A percentile compares a stretch with the other conserved stretches of the same genome.
phyloP scores from a whole-genome alignment of 2,888 invertebrate genomes.

The Bruchidius siliquastri region DNA sequence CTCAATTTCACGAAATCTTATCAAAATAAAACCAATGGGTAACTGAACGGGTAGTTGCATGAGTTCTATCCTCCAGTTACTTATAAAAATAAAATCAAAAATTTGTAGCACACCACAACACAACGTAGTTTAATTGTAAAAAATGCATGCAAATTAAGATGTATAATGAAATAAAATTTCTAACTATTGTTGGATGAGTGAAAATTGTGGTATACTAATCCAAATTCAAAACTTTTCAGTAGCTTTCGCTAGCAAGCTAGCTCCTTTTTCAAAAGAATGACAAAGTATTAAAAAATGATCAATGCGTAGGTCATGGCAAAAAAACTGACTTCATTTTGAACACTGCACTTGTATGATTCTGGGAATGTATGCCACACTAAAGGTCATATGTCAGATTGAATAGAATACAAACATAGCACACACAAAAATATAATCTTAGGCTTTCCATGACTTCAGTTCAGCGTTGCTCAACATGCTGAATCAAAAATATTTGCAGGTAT shows the following conservation, averaged over 20 bases:
- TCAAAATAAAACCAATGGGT: too few relatives aligned
- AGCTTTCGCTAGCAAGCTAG: conserved; percentile 24
- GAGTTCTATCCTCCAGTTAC: too few relatives aligned
- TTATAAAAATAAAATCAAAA: too few relatives aligned
- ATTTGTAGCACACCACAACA: neutral
- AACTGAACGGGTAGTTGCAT: too few relatives aligned
- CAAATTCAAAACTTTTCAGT: conserved; percentile 5
- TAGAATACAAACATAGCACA: conserved; percentile 39
- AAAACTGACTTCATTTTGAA: conserved; percentile 23
- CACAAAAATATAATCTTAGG: conserved; percentile 32
- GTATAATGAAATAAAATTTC: neutral
- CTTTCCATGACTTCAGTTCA: too few relatives aligned
- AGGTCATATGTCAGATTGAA: conserved; percentile 4
- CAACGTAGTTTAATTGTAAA: neutral
- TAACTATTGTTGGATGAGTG: neutral
- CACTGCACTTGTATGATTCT: too few relatives aligned
- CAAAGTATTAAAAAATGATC: conserved; percentile 23
- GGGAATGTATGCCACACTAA: neutral
- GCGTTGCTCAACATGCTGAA: too few relatives aligned
- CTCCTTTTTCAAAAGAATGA: conserved; percentile 24
- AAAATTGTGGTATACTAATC: neutral
- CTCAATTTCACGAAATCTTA: too few relatives aligned
- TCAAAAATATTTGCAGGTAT: too few relatives aligned
- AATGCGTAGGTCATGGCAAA: conserved; percentile 24
- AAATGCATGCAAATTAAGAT: conserved; percentile 3